Percentiles rank a stretch among this genome's conserved stretches.
Evolutionary conservation across 1,140 invertebrate genomes (phyloP).

Genomic region (Drosophila nannoptera): DNA sequence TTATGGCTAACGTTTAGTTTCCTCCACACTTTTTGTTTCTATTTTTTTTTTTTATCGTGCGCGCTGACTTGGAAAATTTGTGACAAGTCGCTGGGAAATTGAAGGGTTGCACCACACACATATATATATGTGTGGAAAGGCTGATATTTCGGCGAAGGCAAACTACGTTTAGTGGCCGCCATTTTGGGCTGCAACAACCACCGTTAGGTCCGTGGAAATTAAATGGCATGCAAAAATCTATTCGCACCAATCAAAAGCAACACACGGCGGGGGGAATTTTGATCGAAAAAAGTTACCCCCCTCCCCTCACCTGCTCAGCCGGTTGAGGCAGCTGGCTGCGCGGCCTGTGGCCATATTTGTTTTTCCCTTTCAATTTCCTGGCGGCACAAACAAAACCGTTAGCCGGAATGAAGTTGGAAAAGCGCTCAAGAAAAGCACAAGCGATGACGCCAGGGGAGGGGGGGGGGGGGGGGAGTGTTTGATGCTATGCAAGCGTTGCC

Average conservation of each 20-base stretch:
- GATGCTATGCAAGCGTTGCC: slow-evolving; percentile 54
- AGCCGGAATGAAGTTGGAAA: slow-evolving; percentile 12
- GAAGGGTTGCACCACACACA: slow-evolving; percentile 46
- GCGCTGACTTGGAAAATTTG: slow-evolving; percentile 67
- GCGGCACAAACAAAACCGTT: slow-evolving; percentile 10
- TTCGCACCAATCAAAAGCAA: slow-evolving; percentile 64
- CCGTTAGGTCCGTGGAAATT: slow-evolving; percentile 42
- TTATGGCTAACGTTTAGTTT: slow-evolving; percentile 45
- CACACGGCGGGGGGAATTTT: slow-evolving; percentile 8
- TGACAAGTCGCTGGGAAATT: slow-evolving; percentile 44
- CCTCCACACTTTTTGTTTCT: slow-evolving; percentile 1
- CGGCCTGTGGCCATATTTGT: slow-evolving; percentile 68
- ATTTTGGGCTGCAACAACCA: slow-evolving; percentile 54
- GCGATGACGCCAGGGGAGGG: not conserved
- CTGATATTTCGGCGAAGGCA: slow-evolving; percentile 36
- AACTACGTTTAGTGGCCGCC: slow-evolving; percentile 51
- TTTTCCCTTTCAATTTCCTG: slow-evolving; percentile 73
- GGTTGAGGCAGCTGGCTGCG: slow-evolving; percentile 2
- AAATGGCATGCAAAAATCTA: slow-evolving; percentile 65
- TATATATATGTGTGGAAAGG: slow-evolving; percentile 11
- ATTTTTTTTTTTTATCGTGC: slow-evolving; percentile 29
- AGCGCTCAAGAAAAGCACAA: slow-evolving; percentile 16
- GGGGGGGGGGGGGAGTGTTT: not conserved
- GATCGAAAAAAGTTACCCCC: slow-evolving; percentile 31
- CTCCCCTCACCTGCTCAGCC: slow-evolving; percentile 24